Evolutionary conservation across 2,888 invertebrate species (phyloP).

Genomic region (Idaea straminata): DNA sequence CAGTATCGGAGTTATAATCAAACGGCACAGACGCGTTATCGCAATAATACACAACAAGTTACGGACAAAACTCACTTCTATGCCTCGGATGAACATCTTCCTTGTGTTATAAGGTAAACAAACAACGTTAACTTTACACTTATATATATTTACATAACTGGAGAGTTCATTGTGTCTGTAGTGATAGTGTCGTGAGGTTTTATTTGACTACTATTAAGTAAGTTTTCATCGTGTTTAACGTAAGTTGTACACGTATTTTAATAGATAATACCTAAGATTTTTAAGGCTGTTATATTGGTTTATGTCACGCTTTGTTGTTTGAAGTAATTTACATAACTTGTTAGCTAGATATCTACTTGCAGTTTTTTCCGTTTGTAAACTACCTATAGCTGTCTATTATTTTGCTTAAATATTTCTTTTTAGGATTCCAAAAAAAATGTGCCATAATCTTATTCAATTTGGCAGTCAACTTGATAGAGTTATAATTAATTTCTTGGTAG

Average conservation of each 20-base stretch:
- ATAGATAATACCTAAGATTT: background rate
- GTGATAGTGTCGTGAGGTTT: conserved; percentile 17
- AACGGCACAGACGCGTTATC: background rate
- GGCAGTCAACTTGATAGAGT: background rate
- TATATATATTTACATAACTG: background rate
- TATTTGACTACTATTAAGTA: conserved; percentile 29
- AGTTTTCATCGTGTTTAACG: conserved; percentile 11
- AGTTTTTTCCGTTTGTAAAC: background rate
- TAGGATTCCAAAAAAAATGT: too few species aligned
- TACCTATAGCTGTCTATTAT: too few species aligned
- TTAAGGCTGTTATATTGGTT: background rate
- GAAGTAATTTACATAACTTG: background rate
- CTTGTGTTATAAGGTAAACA: background rate
- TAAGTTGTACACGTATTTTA: background rate
- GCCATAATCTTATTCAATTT: background rate
- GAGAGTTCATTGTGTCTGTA: background rate
- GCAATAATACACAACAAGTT: background rate
- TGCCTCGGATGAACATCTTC: background rate
- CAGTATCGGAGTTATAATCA: background rate
- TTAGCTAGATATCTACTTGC: background rate
- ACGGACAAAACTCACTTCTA: background rate
- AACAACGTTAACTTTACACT: background rate
- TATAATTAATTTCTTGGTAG: background rate
- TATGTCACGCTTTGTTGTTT: background rate
- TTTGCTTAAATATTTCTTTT: too few species aligned